phyloP scores from a whole-genome alignment of 2,113 vertebrate species.

The Kobus ellipsiprymnus region DNA sequence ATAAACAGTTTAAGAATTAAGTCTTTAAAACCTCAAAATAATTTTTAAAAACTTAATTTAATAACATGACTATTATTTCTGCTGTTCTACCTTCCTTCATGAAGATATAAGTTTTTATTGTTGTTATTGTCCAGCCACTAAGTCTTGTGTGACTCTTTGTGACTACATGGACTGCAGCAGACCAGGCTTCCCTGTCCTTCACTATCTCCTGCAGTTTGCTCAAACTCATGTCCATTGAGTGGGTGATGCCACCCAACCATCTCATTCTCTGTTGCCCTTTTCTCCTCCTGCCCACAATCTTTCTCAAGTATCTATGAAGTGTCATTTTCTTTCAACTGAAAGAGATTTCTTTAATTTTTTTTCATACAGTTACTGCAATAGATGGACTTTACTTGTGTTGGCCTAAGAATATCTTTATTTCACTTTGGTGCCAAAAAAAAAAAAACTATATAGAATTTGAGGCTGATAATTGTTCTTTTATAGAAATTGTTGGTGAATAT shows the following conservation, averaged over 20 bases:
- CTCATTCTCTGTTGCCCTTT: not conserved
- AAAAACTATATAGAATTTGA: not conserved
- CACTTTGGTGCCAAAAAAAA: not conserved
- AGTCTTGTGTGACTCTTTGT: not conserved
- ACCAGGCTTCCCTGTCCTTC: not conserved
- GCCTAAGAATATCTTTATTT: not conserved
- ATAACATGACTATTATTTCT: not conserved
- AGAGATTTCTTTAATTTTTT: not conserved
- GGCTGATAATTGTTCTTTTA: not conserved
- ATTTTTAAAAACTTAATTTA: not conserved
- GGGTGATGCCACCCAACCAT: not conserved
- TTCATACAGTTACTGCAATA: not conserved
- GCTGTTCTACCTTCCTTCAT: not conserved
- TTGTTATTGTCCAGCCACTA: not conserved
- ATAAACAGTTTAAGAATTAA: not conserved
- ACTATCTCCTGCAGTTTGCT: not conserved
- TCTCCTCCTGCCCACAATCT: not conserved
- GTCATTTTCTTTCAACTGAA: not conserved
- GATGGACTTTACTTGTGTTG: not conserved
- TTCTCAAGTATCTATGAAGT: not conserved
- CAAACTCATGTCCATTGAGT: not conserved
- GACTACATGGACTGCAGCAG: not conserved
- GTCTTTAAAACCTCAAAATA: not conserved
- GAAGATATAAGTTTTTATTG: not conserved
- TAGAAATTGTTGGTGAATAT: not conserved